These are phyloP conservation scores for Platycercus adscitus DNA, from an alignment of 2,113 vertebrate species.

Conservation along the genomic window DNA sequence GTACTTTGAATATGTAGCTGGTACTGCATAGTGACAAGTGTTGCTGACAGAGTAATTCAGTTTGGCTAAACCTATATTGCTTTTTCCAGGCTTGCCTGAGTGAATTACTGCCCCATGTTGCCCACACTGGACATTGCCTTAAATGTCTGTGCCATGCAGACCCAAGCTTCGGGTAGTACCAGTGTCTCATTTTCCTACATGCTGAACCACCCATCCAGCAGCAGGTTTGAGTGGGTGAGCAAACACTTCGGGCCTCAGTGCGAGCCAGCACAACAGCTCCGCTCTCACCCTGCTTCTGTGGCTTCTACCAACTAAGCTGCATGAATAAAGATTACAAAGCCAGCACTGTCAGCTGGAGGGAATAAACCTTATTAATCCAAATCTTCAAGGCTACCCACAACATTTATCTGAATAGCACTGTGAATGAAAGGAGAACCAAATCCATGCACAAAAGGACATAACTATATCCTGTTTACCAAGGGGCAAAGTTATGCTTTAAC, in stretches of 20 bases:
- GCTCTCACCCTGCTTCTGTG: background rate
- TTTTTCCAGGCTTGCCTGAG: background rate
- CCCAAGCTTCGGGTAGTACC: background rate
- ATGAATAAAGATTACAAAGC: constrained; percentile 12
- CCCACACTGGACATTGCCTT: background rate
- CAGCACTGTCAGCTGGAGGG: background rate
- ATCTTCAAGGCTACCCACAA: constrained; percentile 35
- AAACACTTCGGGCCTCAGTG: fast-evolving
- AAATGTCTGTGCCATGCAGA: background rate
- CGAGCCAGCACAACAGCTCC: background rate
- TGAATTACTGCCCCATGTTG: background rate
- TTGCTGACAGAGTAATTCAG: background rate
- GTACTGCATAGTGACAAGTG: fast-evolving
- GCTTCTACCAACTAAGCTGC: background rate
- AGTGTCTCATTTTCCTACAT: background rate
- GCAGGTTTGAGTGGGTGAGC: background rate
- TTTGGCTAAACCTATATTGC: background rate
- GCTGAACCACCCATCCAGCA: background rate
- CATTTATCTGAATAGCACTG: background rate
- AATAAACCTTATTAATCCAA: constrained; percentile 45
- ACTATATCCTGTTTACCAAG: background rate
- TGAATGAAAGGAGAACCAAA: constrained; percentile 5
- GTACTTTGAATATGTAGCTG: background rate
- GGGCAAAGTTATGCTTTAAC: background rate
- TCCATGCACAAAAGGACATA: background rate